These are phyloP conservation scores for Mesembrinibis cayennensis DNA, from an alignment of 2,113 vertebrate species.

Conservation along the genomic window DNA sequence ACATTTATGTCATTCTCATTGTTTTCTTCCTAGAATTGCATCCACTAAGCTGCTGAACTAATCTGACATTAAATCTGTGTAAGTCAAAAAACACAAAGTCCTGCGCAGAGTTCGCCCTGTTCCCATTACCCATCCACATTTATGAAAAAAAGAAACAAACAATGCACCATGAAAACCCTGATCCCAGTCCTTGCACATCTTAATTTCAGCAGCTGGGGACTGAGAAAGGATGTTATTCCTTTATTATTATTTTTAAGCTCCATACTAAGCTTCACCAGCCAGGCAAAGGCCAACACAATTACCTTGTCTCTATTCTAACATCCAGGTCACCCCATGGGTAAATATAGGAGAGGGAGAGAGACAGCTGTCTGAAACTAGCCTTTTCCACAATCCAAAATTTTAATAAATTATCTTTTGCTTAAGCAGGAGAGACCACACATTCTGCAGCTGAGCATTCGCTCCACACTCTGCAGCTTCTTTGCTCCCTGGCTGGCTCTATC, in stretches of 20 bases:
- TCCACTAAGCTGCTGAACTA: constrained; percentile 31
- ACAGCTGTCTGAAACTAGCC: background rate
- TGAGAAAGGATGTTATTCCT: background rate
- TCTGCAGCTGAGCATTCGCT: background rate
- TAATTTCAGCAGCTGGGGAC: background rate
- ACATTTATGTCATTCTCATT: constrained; percentile 32
- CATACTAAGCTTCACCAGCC: background rate
- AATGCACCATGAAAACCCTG: background rate
- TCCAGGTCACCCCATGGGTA: background rate
- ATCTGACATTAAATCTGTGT: background rate
- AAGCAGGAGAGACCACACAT: background rate
- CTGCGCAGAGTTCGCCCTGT: background rate
- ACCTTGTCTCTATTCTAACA: background rate
- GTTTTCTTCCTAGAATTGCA: constrained; percentile 48
- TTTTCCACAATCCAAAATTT: background rate
- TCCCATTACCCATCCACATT: background rate
- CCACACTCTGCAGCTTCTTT: background rate
- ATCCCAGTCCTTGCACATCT: background rate
- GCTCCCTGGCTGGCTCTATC: background rate
- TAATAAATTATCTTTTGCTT: background rate
- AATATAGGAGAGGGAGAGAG: background rate
- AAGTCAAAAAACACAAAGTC: background rate
- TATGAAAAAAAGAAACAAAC: background rate
- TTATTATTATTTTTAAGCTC: background rate
- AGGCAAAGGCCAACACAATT: background rate